Base-by-base conservation (phyloP, 2,113 vertebrate genomes). In the cat (Felis catus) region DNA sequence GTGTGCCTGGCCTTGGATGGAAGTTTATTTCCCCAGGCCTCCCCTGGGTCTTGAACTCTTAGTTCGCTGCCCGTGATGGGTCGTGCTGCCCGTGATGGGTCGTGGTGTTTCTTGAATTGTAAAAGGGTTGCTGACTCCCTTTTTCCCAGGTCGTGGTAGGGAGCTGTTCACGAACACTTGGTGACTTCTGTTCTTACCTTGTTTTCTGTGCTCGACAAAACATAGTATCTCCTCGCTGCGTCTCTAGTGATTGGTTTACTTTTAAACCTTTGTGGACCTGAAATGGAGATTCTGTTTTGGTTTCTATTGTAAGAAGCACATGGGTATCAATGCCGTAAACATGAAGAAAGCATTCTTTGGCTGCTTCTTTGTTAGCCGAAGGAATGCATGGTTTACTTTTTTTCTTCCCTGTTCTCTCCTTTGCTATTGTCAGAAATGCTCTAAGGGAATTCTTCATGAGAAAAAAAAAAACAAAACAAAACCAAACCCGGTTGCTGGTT, bases 401-500 rank as follows among this genome's bases (percentile, higher is more conserved):
- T 86, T 33, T 10, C 85, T 97, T 95, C 78, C 82, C 48, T 55
- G 68, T 87, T 88, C 71, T 55, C 66, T 73, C 53, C 53, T 94
- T 84, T 0, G 3, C 63, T 87, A 1, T 86, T 91, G 55, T 92
- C 41, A 27, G 61, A 71, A 89, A 18, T 55, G 73, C 94, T 90
- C 61, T 74, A 92, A 86, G 61, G 63, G 70, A 89, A 19, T 78
- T 51, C 41, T 84, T 80, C 55, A 71, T 88, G 95, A 84, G 83
- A 25, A 71, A 45, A 79, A 96, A 89, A 76, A 68, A 96, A 92
- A 71, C 55, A 71, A 45, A 74, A 36, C 36, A 96, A 92, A 76
- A 68, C 9, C 2, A 63, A 36, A 63, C 12, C 39, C 31, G 1
- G 48, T 79, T n/a, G 80, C 55, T 85, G 88, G 31, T 33, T 48